Evolutionary conservation across 2,113 vertebrate genomes (phyloP).

Genomic region (Bettongia penicillata): DNA sequence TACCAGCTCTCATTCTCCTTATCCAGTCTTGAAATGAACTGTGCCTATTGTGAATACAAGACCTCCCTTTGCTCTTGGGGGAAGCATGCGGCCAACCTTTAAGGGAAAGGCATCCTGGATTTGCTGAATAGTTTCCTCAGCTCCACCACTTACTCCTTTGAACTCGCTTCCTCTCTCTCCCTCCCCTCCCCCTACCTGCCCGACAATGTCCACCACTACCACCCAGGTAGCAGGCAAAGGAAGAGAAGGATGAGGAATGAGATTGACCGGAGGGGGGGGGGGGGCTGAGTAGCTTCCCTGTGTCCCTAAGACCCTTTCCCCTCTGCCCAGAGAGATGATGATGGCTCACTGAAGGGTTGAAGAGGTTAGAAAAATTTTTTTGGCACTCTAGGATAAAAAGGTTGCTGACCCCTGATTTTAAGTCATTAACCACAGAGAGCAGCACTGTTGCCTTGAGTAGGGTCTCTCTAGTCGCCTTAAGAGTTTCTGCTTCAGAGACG

Average conservation of each 20-base stretch:
- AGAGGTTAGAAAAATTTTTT: constrained; percentile 1
- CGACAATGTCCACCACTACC: not conserved
- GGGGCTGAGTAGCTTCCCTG: not conserved
- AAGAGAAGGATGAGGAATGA: not conserved
- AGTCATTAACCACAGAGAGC: not conserved
- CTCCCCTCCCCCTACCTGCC: not conserved
- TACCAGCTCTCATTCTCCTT: not conserved
- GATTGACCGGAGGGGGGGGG: not conserved
- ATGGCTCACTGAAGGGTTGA: not conserved
- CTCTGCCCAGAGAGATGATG: not conserved
- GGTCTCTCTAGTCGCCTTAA: not conserved
- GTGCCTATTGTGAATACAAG: not conserved
- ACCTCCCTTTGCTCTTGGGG: not conserved
- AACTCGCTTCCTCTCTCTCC: not conserved
- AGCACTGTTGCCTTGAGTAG: not conserved
- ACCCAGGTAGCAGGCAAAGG: not conserved
- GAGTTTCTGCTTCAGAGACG: constrained; percentile 1
- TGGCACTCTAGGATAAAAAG: constrained; percentile 7
- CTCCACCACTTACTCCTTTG: not conserved
- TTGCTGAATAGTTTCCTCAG: constrained; percentile 7
- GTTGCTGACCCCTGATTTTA: constrained; percentile 32
- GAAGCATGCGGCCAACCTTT: not conserved
- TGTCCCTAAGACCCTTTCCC: not conserved
- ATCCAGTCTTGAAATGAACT: not conserved
- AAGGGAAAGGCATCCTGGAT: constrained; percentile 9